Evolutionary conservation across 23 tunicate species (phyloP), one percentile per base, ranked within the genome.

Genomic region (Ascidia mentula): DNA sequence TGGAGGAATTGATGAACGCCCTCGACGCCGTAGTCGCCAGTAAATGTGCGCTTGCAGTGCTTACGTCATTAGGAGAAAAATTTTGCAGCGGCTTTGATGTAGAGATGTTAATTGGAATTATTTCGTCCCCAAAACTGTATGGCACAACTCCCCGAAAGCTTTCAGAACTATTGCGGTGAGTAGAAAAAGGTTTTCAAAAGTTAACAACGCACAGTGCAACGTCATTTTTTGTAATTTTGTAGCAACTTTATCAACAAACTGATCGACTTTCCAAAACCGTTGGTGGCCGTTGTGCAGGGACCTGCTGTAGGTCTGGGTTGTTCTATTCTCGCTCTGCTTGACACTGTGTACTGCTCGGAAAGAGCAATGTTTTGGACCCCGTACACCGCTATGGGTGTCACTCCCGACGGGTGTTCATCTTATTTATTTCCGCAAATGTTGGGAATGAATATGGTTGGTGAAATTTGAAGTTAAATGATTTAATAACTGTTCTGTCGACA

Each of bases 341-440:
- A 92, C 80, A 74, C 87, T 40, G 92, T 92, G 34, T 92, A 92
- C 83, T 82, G 85, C 40, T 92, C 97, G 9, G 91, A 92, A 36
- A 73, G 87, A 36, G 91, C 97, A 35, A 72, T 40, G 32, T 92
- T 92, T 79, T 79, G 78, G 69, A 83, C 91, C 2, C 97, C 97
- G 9, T 92, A 87, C 72, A 80, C 80, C 15, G 88, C 82, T 13
- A 78, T 92, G 86, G 97, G 89, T 20, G 89, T 76, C 31, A 79
- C 88, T 18, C 91, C 97, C 2, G 97, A 92, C 36, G 83, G 87
- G 28, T 92, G 97, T 79, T 72, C 97, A 18, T 82, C 97, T 38
- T 65, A 37, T 34, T 42, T 87, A 22, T 92, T 92, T 78, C 97
- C 91, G 2, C 79, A 87, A 73, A 86, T 92, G 45, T 59, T 92